phyloP scores from a whole-genome alignment of 2,113 vertebrate genomes.

The Neolamprologus fasciatus region DNA sequence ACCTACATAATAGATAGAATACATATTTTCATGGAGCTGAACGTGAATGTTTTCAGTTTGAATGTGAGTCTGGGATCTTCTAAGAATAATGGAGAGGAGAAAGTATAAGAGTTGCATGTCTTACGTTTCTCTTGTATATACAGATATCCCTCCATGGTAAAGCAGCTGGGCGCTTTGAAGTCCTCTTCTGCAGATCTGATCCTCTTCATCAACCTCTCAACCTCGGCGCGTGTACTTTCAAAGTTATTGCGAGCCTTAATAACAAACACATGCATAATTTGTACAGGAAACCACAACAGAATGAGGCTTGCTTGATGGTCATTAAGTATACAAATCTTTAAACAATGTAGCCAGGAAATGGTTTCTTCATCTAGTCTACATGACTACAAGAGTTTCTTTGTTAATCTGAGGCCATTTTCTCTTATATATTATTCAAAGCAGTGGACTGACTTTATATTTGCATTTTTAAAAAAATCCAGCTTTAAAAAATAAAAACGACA shows the following conservation, averaged over 20 bases:
- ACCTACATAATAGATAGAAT: slow-evolving; percentile 60
- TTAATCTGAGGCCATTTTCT: not conserved
- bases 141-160: slow-evolving; percentile 96
- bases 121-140: slow-evolving; percentile 96
- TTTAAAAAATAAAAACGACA: not conserved
- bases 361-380: not conserved
- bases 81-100: not conserved
- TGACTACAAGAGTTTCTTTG: not conserved
- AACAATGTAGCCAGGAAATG: not conserved
- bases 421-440: not conserved
- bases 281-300: not conserved
- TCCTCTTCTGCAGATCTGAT: slow-evolving; percentile 92
- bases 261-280: not conserved
- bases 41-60: not conserved
- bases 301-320: not conserved
- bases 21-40: not conserved
- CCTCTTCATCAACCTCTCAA: slow-evolving; percentile 93
- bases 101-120: slow-evolving; percentile 3
- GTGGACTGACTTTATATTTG: not conserved
- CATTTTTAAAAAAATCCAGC: not conserved
- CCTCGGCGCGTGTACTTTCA: slow-evolving; percentile 95
- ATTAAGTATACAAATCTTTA: not conserved
- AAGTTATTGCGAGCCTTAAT: slow-evolving; percentile 95
- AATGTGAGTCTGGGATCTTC: not conserved
- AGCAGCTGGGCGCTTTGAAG: slow-evolving; percentile 87